A percentile compares a stretch with the other conserved stretches of the same genome.
These are phyloP conservation scores for Eupeodes luniger DNA, from an alignment of 2,888 invertebrate species.

Conservation along the genomic window DNA sequence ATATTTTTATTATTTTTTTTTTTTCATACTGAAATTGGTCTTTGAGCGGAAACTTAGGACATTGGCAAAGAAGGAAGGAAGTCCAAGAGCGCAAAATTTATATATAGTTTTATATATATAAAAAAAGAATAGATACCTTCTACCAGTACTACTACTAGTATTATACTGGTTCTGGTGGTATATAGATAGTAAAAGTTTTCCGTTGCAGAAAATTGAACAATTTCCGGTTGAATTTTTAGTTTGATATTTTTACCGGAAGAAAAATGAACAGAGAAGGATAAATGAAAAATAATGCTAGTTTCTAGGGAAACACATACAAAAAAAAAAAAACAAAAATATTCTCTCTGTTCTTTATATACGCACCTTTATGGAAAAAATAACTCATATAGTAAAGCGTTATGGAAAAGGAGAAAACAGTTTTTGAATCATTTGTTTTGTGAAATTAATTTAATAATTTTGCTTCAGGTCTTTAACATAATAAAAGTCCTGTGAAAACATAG, in stretches of 20 bases:
- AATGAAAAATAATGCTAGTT: slow-evolving; percentile 35
- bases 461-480: background rate
- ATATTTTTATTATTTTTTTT: slow-evolving; percentile 14
- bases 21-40: slow-evolving; percentile 15
- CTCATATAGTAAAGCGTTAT: background rate
- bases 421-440: background rate
- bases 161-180: slow-evolving; percentile 18
- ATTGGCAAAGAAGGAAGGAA: slow-evolving; percentile 64
- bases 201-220: slow-evolving; percentile 77
- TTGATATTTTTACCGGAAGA: slow-evolving; percentile 59
- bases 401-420: no score
- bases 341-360: background rate
- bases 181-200: slow-evolving; percentile 70
- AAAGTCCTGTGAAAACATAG: no score
- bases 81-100: slow-evolving; percentile 55
- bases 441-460: background rate
- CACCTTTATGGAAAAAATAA: slow-evolving; percentile 12
- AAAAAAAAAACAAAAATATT: background rate
- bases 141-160: background rate
- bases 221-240: slow-evolving; percentile 74
- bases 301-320: background rate
- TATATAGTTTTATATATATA: background rate
- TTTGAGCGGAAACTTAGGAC: slow-evolving; percentile 59
- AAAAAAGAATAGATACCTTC: background rate
- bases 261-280: slow-evolving; percentile 15